phyloP scores from a whole-genome alignment of 2,888 invertebrate species.

The Troilus luridus region DNA sequence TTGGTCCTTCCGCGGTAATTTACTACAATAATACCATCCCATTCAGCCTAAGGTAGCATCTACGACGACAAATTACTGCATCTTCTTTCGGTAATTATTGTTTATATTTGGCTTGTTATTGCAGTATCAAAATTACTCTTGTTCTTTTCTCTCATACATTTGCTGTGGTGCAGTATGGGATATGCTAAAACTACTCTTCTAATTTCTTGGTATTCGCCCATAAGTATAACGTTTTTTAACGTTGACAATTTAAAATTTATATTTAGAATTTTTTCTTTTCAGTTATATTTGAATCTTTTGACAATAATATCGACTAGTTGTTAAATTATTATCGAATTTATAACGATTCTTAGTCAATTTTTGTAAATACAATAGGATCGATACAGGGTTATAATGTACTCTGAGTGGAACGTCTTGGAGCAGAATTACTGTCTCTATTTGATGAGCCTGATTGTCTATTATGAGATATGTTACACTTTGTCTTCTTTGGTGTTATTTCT shows the following conservation, averaged over 20 bases:
- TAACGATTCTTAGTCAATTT: too few species aligned
- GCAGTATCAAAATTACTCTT: neutral
- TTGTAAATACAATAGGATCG: too few species aligned
- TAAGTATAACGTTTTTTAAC: neutral
- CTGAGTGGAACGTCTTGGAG: too few species aligned
- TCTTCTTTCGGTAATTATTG: conserved; percentile 5
- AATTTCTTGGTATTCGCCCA: neutral
- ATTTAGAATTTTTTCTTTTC: neutral
- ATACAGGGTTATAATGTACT: too few species aligned
- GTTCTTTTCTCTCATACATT: neutral
- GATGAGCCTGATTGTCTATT: too few species aligned
- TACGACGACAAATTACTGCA: neutral
- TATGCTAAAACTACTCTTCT: neutral
- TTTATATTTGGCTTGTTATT: neutral
- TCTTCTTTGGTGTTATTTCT: too few species aligned
- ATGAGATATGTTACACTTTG: too few species aligned
- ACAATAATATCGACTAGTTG: too few species aligned
- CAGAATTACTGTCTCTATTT: too few species aligned
- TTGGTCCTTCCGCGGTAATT: neutral
- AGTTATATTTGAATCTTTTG: too few species aligned
- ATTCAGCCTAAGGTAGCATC: neutral
- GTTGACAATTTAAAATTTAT: neutral
- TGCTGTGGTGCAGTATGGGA: neutral
- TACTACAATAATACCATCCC: conserved; percentile 24
- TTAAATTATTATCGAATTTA: too few species aligned